Base-by-base conservation (phyloP, 2,888 invertebrate species). In the Rhyacophila evoluta region DNA sequence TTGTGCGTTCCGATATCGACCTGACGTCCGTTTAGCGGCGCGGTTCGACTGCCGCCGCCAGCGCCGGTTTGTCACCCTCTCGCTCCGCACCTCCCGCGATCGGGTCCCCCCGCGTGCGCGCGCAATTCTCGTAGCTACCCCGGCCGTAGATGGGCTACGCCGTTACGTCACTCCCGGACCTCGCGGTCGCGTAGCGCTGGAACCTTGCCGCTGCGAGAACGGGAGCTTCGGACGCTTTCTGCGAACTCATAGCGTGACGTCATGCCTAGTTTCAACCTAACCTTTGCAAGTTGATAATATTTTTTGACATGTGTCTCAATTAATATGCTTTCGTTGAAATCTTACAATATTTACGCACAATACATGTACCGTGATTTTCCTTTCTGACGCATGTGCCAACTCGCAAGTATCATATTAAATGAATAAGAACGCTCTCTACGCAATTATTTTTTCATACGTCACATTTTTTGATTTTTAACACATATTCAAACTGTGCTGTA, bases 31-130 rank as follows among this genome's bases (percentile, higher is more conserved):
- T 55, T 55, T 55, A 55, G 55, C 55, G 75, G 79, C 79, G 72
- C 79, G 79, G 55, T 55, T 55, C 55, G 79, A 79, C 79, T 79
- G 74, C 77, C 79, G 76, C 74, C 80, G 36, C 80, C 36, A 38
- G 69, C 74, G 70, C 75, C 68, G 38, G 15, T 27, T 37, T 38
- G 37, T 41, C 37, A 38, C 69, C 69, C 69, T 33, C 29, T 33
- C 15, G 87, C 87, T 84, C 85, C 86, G 87, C 86, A 85, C 86
- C 86, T 85, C 87, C 85, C 75, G 55, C 10, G 25, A 25, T 55
- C 29, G 55, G 19, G 55, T 19, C 55, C 86, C 87, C 39, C 72
- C 55, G 55, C 19, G 55, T 55, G 55, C 55, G 55, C 25, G 85
- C 85, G 84, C 86, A 85, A 87, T 87, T 37, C 29, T 25, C 72